These are phyloP conservation scores for Phyllotreta cruciferae DNA, from an alignment of 2,888 invertebrate species.

Conservation along the genomic window DNA sequence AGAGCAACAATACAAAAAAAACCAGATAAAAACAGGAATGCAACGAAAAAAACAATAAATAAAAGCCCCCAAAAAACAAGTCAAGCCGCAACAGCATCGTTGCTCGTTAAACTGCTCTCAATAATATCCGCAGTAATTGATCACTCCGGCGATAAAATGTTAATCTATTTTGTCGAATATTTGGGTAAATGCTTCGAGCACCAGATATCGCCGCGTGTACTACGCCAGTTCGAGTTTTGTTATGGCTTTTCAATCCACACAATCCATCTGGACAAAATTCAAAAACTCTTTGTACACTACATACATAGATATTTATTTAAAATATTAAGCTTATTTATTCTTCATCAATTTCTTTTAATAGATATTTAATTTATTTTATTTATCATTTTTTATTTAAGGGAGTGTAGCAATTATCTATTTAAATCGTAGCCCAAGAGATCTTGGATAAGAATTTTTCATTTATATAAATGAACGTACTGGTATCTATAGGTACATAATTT, in stretches of 20 bases:
- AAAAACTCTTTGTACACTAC: too few species aligned
- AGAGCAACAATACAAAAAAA: too few species aligned
- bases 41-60: constrained; percentile 7
- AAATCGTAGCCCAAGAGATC: too few species aligned
- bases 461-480: too few species aligned
- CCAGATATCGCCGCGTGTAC: constrained; percentile 31
- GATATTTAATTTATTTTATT: too few species aligned
- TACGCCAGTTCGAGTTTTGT: constrained; percentile 34
- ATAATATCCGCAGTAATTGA: constrained; percentile 33
- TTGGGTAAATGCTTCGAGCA: constrained; percentile 42
- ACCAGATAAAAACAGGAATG: constrained; percentile 2
- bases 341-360: too few species aligned
- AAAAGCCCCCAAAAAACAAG: constrained; percentile 6
- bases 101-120: constrained; percentile 30
- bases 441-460: too few species aligned
- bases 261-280: constrained; percentile 4
- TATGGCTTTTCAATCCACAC: constrained; percentile 13
- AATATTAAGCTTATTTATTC: too few species aligned
- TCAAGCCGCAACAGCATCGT: constrained; percentile 14
- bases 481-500: too few species aligned
- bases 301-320: too few species aligned
- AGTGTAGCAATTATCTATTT: too few species aligned
- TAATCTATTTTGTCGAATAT: constrained; percentile 46
- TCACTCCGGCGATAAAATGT: constrained; percentile 33
- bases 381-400: too few species aligned